Percentiles rank a stretch among this genome's conserved stretches.
These are phyloP conservation scores for Theristus sp. DNA, from an alignment of 2,888 invertebrate genomes.

Conservation along the genomic window DNA sequence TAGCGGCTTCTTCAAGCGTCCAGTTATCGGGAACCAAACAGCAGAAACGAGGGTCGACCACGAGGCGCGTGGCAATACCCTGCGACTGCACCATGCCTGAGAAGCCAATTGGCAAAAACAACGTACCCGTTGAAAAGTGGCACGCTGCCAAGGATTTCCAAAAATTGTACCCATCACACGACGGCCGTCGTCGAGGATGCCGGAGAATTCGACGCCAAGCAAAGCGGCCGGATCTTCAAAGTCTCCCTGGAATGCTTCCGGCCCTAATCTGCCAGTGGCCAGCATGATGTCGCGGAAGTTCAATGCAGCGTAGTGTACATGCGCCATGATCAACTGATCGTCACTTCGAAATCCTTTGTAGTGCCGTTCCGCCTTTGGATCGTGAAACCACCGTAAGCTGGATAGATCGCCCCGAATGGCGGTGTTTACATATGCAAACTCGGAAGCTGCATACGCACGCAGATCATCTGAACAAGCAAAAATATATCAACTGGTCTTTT, in stretches of 20 bases:
- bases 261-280: slow-evolving; percentile 85
- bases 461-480: not conserved
- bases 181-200: slow-evolving; percentile 41
- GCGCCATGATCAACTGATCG: not conserved
- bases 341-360: not conserved
- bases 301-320: slow-evolving; percentile 72
- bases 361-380: slow-evolving; percentile 39
- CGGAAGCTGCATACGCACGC: slow-evolving; percentile 36
- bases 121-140: no score
- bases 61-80: not conserved
- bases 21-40: not conserved
- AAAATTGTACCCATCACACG: slow-evolving; percentile 80
- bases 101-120: no score
- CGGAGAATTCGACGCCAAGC: slow-evolving; percentile 79
- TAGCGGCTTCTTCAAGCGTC: not conserved
- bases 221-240: slow-evolving; percentile 60
- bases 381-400: slow-evolving; percentile 77
- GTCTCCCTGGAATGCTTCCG: slow-evolving; percentile 50
- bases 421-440: slow-evolving; percentile 84
- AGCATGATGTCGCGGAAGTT: slow-evolving; percentile 98
- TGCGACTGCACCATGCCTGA: not conserved
- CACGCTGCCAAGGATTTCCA: no score
- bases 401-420: slow-evolving; percentile 71
- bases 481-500: no score
- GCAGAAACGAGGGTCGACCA: not conserved